These are phyloP conservation scores for Rhyacichthys aspro DNA, from an alignment of 2,797 vertebrate genomes.

Conservation along the genomic window DNA sequence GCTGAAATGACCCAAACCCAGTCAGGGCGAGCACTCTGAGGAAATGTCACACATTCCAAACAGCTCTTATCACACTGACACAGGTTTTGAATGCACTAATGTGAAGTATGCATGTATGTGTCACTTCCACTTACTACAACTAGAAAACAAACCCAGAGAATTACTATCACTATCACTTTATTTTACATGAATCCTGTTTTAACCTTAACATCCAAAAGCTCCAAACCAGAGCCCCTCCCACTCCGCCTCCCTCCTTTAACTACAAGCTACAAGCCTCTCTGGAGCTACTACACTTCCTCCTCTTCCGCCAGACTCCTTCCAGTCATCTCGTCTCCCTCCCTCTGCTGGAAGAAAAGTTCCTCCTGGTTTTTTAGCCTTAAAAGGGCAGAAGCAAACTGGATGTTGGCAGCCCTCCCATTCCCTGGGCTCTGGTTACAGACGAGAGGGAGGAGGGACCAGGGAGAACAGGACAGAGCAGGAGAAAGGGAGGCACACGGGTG, in stretches of 20 bases:
- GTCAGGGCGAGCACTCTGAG: constrained; percentile 49
- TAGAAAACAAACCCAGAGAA: background rate
- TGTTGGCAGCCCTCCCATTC: constrained; percentile 81
- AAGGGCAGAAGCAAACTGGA: constrained; percentile 87
- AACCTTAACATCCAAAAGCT: constrained; percentile 27
- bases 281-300: constrained; percentile 68
- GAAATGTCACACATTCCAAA: constrained; percentile 76
- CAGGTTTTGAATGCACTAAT: background rate
- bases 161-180: background rate
- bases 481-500: constrained; percentile 22
- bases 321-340: constrained; percentile 53
- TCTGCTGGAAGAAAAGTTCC: constrained; percentile 73
- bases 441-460: constrained; percentile 49
- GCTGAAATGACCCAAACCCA: constrained; percentile 22
- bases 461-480: constrained; percentile 28
- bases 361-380: constrained; percentile 87
- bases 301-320: constrained; percentile 67
- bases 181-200: constrained; percentile 7
- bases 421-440: constrained; percentile 81
- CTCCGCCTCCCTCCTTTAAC: constrained; percentile 11
- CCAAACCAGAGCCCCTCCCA: constrained; percentile 9
- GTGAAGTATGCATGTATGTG: background rate
- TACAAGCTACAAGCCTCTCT: constrained; percentile 43
- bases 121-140: background rate
- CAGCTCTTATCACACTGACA: constrained; percentile 55